Percentiles rank a stretch among this genome's conserved stretches.
These are phyloP conservation scores for Eulemur albifrons DNA, from an alignment of 2,797 vertebrate species.

Conservation along the genomic window DNA sequence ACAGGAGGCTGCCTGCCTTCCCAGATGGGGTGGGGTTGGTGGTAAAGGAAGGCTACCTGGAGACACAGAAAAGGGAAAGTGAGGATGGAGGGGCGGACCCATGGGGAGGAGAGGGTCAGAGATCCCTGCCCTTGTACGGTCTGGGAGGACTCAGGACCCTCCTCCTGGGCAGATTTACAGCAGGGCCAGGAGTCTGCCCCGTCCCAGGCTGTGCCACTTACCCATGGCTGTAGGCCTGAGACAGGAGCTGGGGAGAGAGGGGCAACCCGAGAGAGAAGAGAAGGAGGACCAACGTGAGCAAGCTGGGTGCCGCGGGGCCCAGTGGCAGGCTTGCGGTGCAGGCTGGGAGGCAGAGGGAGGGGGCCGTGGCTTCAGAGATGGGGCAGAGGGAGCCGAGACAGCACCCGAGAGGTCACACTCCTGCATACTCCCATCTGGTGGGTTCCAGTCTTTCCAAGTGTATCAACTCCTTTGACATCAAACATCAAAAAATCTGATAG, in stretches of 20 bases:
- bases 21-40: background rate
- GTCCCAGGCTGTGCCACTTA: background rate
- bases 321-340: background rate
- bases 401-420: no score
- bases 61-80: background rate
- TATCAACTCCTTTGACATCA: background rate
- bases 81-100: background rate
- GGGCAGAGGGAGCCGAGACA: background rate
- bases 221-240: background rate
- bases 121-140: background rate
- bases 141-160: background rate
- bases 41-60: background rate
- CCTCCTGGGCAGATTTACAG: background rate
- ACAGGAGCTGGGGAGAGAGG: background rate
- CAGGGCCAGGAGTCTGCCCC: background rate
- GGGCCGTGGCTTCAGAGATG: background rate
- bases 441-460: background rate
- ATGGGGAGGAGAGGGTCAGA: background rate
- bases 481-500: background rate
- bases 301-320: background rate
- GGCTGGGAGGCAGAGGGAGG: background rate
- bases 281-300: fast-evolving
- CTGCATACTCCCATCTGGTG: background rate
- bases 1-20: background rate
- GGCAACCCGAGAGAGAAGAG: background rate